These are phyloP conservation scores for Pristionchus entomophagus DNA, from an alignment of 2,888 invertebrate species.

Conservation along the genomic window DNA sequence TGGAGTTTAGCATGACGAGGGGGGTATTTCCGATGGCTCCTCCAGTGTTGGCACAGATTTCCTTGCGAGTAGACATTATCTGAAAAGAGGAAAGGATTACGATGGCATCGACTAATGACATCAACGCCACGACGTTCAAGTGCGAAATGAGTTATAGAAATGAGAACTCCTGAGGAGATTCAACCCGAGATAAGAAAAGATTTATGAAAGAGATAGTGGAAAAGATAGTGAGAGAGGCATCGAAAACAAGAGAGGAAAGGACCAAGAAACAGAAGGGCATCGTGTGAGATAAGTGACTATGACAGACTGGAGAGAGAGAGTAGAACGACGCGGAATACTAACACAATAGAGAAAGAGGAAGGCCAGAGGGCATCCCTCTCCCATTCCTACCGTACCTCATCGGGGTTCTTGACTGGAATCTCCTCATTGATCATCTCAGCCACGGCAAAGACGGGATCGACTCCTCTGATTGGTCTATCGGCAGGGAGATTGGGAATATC, in stretches of 20 bases:
- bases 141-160: not conserved
- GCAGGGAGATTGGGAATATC: slow-evolving; percentile 33
- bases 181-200: not conserved
- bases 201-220: slow-evolving; percentile 13
- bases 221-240: slow-evolving; percentile 3
- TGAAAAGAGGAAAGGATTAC: not conserved
- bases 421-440: slow-evolving; percentile 16
- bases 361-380: not conserved
- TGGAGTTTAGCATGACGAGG: slow-evolving; percentile 28
- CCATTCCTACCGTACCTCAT: not conserved
- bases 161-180: not conserved
- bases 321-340: too few species aligned
- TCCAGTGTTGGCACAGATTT: slow-evolving; percentile 43
- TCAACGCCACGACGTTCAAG: not conserved
- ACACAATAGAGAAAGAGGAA: not conserved
- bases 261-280: not conserved
- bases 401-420: not conserved
- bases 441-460: slow-evolving; percentile 23
- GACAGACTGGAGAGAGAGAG: not conserved
- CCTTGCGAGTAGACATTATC: slow-evolving; percentile 31
- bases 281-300: not conserved
- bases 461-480: slow-evolving; percentile 16
- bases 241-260: slow-evolving; percentile 21
- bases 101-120: not conserved
- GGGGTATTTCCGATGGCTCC: slow-evolving; percentile 45